Base-by-base conservation (phyloP, 2,888 invertebrate genomes). In the Cacoxenus indagator region DNA sequence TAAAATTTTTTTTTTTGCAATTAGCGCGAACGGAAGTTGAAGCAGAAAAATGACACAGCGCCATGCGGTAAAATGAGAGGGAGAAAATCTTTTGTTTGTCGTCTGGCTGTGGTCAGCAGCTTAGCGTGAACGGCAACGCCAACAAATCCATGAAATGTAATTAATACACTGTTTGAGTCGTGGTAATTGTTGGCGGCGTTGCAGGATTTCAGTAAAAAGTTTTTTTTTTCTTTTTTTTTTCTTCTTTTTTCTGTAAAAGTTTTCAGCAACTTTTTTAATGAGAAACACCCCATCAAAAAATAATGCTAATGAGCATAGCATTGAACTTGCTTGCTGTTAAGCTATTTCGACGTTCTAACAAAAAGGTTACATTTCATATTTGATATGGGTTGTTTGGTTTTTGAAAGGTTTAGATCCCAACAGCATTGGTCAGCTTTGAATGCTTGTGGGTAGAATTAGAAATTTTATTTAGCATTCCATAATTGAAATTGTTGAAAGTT, bases 71-170 rank as follows among this genome's bases (percentile, higher is more conserved):
- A 67, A 70, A 71, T 68, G 74, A 75, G 78, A 80, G 79, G 76
- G 75, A 22, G 31, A 75, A 74, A 76, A 73, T 81, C 81, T 81
- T 81, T 80, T 80, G 78, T 74, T 75, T 80, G 73, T 11, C 73
- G 74, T 75, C 73, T 70, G 71, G 73, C 65, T 67, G n/a, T 55
- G 66, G 66, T 59, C 59, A 59, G 54, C 24, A 24, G 24, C 51
- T 51, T 51, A 51, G n/a, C n/a, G n/a, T n/a, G n/a, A n/a, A 59
- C 29, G 31, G 22, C 59, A 31, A 59, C 59, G 26, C 19, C 51
- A 57, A 29, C 29, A 59, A 59, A 59, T 59, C n/a, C 31, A 31
- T 26, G 31, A 59, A 59, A 59, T 59, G 59, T 59, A 31, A 59
- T 59, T 59, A 59, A 59, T 59, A 59, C 57, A 29, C 11, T 31